These are phyloP conservation scores for Dasypogon diadema DNA, from an alignment of 2,888 invertebrate genomes.

Conservation along the genomic window DNA sequence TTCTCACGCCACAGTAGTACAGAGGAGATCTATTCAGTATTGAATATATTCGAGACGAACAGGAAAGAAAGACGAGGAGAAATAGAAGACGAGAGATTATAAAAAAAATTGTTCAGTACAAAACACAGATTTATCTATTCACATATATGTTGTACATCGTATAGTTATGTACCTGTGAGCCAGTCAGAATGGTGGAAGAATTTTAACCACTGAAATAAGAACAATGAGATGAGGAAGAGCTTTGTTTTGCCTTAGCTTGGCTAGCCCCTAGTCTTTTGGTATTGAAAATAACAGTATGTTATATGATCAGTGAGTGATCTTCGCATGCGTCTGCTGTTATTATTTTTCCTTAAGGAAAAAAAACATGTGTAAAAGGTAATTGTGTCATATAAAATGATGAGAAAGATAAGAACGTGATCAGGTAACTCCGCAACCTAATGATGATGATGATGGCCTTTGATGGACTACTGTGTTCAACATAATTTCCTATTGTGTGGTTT, in stretches of 20 bases:
- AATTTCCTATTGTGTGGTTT: neutral
- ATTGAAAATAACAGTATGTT: conserved; percentile 17
- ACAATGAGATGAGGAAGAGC: neutral
- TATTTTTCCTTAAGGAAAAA: neutral
- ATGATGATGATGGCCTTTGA: conserved; percentile 6
- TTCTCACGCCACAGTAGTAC: conserved; percentile 29
- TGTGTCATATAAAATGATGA: conserved; percentile 19
- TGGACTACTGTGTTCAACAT: neutral
- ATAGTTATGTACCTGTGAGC: neutral
- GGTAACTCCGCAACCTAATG: neutral
- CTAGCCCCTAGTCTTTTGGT: neutral
- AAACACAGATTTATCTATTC: neutral
- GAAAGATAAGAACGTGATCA: conserved; percentile 13
- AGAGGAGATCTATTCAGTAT: conserved; percentile 2
- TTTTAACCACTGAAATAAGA: conserved; percentile 4
- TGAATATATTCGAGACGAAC: neutral
- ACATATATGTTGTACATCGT: neutral
- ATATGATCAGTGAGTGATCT: neutral
- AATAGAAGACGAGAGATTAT: neutral
- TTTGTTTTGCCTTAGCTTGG: neutral
- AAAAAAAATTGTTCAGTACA: neutral
- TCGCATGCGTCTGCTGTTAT: neutral
- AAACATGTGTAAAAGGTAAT: neutral
- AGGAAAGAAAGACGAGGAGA: neutral
- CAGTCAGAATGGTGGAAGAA: neutral